Base-by-base conservation (phyloP, 2,888 invertebrate species). In the Noctua pronuba region DNA sequence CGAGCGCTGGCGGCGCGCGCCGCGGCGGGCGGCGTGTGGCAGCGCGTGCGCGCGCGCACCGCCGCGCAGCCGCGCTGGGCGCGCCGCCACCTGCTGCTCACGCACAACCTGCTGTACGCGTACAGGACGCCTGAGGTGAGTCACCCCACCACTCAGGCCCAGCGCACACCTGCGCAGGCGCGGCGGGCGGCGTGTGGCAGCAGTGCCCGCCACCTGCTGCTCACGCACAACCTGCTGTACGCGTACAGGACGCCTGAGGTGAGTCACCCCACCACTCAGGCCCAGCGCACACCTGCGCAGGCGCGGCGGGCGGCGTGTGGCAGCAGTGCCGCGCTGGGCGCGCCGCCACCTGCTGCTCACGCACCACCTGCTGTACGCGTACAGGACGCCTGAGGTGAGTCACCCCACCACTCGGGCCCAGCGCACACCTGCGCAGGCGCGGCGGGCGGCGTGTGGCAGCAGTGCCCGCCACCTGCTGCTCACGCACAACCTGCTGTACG, bases 401-500 rank as follows among this genome's bases (percentile, higher is more conserved):
- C 24, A 6, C 21, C 35, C 18, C 28, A 31, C 58, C 58, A 55
- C 52, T 55, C 58, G 13, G 55, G 55, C 52, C 24, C 52, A 24
- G 52, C 21, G 38, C 38, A 38, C 38, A 38, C 38, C 38, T 38
- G 38, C 38, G 38, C 10, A 41, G 41, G 52, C 24, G 31, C 31
- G 60, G 62, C 38, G 52, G 8, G 31, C 31, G 60, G 62, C 38
- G 31, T 58, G 62, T 64, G 64, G 38, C 73, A 21, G 49, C 21
- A 7, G 21, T 21, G 21, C 49, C 52, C n/a, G 52, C 24, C 91
- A 92, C 82, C 93, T 95, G 92, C 92, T 95, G 92, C 94, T 96
- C 73, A 89, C 93, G 83, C 93, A 94, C 92, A 90, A 91, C 92
- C 89, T 93, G 92, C 94, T 95, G n/a, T 94, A 94, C 92, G 95